These are phyloP conservation scores for Neoarius graeffei DNA, from an alignment of 2,113 vertebrate genomes.

Conservation along the genomic window DNA sequence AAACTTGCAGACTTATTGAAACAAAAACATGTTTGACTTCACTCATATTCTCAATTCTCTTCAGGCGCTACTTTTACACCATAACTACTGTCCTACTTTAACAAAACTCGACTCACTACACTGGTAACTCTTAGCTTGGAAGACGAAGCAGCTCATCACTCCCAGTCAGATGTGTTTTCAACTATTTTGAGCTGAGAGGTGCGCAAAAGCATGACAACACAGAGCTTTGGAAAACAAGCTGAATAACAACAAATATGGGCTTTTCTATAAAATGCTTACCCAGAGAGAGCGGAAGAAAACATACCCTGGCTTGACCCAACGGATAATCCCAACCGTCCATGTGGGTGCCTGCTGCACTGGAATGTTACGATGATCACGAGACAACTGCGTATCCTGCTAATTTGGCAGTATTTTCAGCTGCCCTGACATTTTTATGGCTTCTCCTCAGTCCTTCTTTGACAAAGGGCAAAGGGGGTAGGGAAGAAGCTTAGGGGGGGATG, in stretches of 20 bases:
- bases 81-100: background rate
- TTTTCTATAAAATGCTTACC: conserved; percentile 39
- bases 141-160: conserved; percentile 19
- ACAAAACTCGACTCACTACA: conserved; percentile 5
- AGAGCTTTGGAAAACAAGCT: background rate
- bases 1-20: conserved; percentile 58
- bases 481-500: conserved; percentile 11
- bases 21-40: conserved; percentile 18
- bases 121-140: background rate
- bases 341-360: conserved; percentile 51
- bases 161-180: conserved; percentile 11
- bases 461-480: conserved; percentile 22
- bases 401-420: conserved; percentile 71
- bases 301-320: conserved; percentile 33
- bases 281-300: conserved; percentile 8
- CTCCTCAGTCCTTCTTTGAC: conserved; percentile 42
- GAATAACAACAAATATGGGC: conserved; percentile 22
- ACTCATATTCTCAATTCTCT: background rate
- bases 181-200: background rate
- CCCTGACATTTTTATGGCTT: conserved; percentile 70
- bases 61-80: conserved; percentile 52
- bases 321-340: conserved; percentile 52
- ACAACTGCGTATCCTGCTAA: conserved; percentile 66
- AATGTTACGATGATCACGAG: conserved; percentile 62
- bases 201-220: background rate